Percentiles rank a stretch among this genome's conserved stretches.
Evolutionary conservation across 2,888 invertebrate species (phyloP).

Genomic region (Ariolimax columbianus): DNA sequence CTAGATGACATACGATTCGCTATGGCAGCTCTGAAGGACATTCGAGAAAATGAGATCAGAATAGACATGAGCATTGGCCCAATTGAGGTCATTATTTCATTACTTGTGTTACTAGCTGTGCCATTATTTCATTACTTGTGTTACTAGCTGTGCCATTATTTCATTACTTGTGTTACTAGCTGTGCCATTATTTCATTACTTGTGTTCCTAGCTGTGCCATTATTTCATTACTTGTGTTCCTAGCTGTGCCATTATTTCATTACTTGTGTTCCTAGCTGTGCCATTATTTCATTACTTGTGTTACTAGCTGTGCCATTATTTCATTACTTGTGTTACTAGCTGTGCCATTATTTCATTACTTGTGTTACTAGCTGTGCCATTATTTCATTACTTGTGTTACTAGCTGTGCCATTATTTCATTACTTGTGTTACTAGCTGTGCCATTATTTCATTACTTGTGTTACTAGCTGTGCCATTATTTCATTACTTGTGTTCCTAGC

Average conservation of each 20-base stretch:
- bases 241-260: not conserved
- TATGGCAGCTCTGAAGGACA: conserved; percentile 93
- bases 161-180: not conserved
- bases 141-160: not conserved
- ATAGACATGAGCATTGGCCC: conserved; percentile 96
- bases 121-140: not conserved
- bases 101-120: not conserved
- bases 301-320: not conserved
- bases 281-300: not conserved
- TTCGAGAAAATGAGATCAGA: conserved; percentile 93
- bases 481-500: not conserved
- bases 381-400: not conserved
- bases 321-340: not conserved
- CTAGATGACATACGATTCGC: conserved; percentile 95
- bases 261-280: not conserved
- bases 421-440: not conserved
- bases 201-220: not conserved
- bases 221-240: not conserved
- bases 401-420: not conserved
- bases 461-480: not conserved
- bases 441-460: not conserved
- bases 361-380: not conserved
- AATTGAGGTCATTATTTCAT: conserved; percentile 84
- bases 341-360: not conserved
- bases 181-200: not conserved